These are phyloP conservation scores for Turritopsis rubra DNA, from an alignment of 30 jellyfish, hydroid and myxozoan genomes.

Conservation along the genomic window DNA sequence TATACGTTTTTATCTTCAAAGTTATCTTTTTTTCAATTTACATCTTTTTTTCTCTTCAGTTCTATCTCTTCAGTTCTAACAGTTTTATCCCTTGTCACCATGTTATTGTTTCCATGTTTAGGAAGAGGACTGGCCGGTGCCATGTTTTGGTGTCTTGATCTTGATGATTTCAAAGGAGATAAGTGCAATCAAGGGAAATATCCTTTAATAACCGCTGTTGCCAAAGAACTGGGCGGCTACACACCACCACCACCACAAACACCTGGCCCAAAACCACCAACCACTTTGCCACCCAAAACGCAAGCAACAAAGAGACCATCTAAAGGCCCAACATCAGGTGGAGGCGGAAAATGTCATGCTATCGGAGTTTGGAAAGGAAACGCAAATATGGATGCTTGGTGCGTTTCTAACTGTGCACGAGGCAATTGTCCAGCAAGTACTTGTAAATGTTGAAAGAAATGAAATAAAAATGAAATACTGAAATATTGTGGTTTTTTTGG, in stretches of 20 bases:
- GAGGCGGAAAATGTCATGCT: conserved; percentile 39
- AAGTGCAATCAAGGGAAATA: conserved; percentile 81
- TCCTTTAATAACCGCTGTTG: conserved; percentile 82
- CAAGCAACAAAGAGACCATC: background rate
- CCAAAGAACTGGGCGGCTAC: conserved; percentile 55
- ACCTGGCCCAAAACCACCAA: conserved; percentile 36
- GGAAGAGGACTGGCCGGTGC: conserved; percentile 44
- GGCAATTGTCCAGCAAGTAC: conserved; percentile 29
- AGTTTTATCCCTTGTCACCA: no score
- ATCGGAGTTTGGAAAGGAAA: conserved; percentile 26
- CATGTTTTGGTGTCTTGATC: conserved; percentile 52
- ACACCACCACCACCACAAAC: conserved; percentile 35
- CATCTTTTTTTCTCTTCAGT: no score
- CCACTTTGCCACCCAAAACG: conserved; percentile 14
- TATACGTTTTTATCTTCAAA: no score
- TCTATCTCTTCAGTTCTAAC: no score
- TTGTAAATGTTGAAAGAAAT: conserved; percentile 32
- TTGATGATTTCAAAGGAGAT: conserved; percentile 58
- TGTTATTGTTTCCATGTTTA: background rate
- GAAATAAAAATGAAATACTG: background rate
- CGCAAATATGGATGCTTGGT: conserved; percentile 37
- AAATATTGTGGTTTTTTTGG: background rate
- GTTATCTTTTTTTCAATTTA: no score
- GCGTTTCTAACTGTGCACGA: conserved; percentile 24
- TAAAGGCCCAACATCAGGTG: conserved; percentile 14